Evolutionary conservation across 1,140 invertebrate genomes (phyloP).

Genomic region (Drosophila kohkoa): DNA sequence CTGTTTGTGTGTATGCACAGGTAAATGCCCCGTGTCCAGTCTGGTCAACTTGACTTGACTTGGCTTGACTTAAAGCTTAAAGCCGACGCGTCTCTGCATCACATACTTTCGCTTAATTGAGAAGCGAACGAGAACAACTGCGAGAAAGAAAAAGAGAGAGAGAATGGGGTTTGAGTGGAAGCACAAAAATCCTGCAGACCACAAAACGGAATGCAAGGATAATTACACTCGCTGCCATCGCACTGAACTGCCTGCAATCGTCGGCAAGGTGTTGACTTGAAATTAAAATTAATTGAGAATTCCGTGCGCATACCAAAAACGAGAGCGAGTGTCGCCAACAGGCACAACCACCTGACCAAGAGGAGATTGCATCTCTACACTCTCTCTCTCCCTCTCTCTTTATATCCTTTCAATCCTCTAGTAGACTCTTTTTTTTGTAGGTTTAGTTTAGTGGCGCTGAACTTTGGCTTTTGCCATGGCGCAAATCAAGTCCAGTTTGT

Average conservation of each 20-base stretch:
- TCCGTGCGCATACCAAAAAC: slow-evolving; percentile 65
- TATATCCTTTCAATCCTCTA: not conserved
- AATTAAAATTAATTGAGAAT: slow-evolving; percentile 79
- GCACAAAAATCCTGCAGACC: slow-evolving; percentile 34
- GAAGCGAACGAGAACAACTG: slow-evolving; percentile 7
- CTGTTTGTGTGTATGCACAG: slow-evolving; percentile 32
- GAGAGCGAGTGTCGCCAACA: slow-evolving; percentile 61
- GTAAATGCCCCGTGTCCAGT: slow-evolving; percentile 51
- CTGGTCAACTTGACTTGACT: slow-evolving; percentile 16
- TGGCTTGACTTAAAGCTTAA: slow-evolving; percentile 38
- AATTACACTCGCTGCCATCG: slow-evolving; percentile 60
- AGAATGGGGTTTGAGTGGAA: too few species aligned
- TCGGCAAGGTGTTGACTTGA: slow-evolving; percentile 74
- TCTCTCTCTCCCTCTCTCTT: not conserved
- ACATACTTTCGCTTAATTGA: slow-evolving; percentile 60
- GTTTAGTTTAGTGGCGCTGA: slow-evolving; percentile 27
- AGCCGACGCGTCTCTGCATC: slow-evolving; percentile 10
- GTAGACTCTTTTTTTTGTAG: not conserved
- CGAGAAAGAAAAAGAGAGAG: not conserved
- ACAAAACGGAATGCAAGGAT: slow-evolving; percentile 68
- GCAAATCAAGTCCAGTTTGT: slow-evolving; percentile 53
- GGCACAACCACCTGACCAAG: slow-evolving; percentile 18
- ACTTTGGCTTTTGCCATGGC: slow-evolving; percentile 40
- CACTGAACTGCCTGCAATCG: slow-evolving; percentile 44
- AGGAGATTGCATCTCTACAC: slow-evolving; percentile 17